Evolutionary conservation across 2,888 invertebrate genomes (phyloP), one percentile per base, ranked within the genome.

Genomic region (Stenolophus ochropezus): DNA sequence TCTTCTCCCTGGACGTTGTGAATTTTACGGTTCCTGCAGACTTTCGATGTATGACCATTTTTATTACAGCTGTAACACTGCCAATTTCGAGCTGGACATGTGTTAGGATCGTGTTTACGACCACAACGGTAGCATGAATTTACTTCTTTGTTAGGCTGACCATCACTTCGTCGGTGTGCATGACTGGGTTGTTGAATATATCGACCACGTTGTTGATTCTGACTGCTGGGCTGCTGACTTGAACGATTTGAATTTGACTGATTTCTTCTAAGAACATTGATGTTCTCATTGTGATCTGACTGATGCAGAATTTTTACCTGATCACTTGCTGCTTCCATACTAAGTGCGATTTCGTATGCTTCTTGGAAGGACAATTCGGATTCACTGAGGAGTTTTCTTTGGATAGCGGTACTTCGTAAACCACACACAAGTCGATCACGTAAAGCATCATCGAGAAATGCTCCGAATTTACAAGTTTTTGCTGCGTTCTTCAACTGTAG

Each of bases 361-460:
- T 78, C 53, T 21, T 83, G 82, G 47, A 85, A 83, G 5, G 58
- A 83, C n/a, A 84, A 20, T 5, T 61, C 51, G 0, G 58, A n/a
- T 27, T 83, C 82, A 6, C 81, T 75, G 11, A 86, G 73, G 8
- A 86, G 74, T 20, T 82, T 82, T 23, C 83, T 82, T 42, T 84
- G 82, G 4, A 84, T 84, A 8, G 76, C 49, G 16, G 84, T 84
- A 27, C 82, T 81, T 6, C 27, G 42, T 4, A 86, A 18, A 0
- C 86, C 85, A 76, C 85, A 85, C 0, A 86, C 84, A 1, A 86
- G 78, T 76, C 83, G 78, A 56, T 85, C 84, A 4, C 83, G 74
- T 20, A 85, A 42, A 0, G 84, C 85, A 47, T 86, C 83, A 5
- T 84, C 83, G 20, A 85, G 71, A 83, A 85, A 86, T 4, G 73